Evolutionary conservation across 1,140 invertebrate species (phyloP), one percentile per base, ranked within the genome.

Genomic region (Frieseomelitta varia): DNA sequence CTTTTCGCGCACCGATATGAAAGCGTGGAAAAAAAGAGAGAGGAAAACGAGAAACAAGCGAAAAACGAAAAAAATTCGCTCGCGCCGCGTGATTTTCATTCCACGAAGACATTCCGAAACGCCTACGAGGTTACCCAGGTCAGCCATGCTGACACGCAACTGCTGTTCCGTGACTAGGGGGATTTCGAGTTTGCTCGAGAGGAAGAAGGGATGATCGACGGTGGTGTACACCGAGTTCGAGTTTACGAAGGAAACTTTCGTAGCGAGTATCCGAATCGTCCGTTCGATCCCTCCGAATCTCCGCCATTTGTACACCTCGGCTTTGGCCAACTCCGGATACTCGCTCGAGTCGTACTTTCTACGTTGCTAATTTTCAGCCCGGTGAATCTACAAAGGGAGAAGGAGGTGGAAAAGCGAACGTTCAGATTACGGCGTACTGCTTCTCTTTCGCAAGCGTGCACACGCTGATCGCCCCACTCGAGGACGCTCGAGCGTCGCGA

Each of bases 21-120:
- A 77, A 76, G 80, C 58, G 11, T 47, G 39, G 21, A n/a, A n/a
- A 61, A 85, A 80, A 85, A 58, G n/a, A 61, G 61, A 15, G 27
- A 27, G 4, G 27, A 0, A 17, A 15, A n/a, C n/a, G 0, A 24
- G 2, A 69, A 4, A 47, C 1, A 72, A 47, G 6, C 14, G 12
- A 1, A 4, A 24, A 65, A 56, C 21, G 4, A 67, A 39, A 56
- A 81, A 69, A 79, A 72, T 63, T 71, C 30, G 19, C 79, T 53
- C 30, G 30, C 30, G 30, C 30, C 30, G 11, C 56, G 39, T 39
- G 27, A 21, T 72, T 79, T 79, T 19, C 12, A 53, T 53, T 0
- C 65, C 1, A 10, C 39, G 30, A 47, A 47, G 39, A 47, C 39
- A 47, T 47, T 47, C 39, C 6, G 39, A 47, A 39, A 39, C 39